These are phyloP conservation scores for Bombus waltoni DNA, from an alignment of 1,140 invertebrate genomes.

Conservation along the genomic window DNA sequence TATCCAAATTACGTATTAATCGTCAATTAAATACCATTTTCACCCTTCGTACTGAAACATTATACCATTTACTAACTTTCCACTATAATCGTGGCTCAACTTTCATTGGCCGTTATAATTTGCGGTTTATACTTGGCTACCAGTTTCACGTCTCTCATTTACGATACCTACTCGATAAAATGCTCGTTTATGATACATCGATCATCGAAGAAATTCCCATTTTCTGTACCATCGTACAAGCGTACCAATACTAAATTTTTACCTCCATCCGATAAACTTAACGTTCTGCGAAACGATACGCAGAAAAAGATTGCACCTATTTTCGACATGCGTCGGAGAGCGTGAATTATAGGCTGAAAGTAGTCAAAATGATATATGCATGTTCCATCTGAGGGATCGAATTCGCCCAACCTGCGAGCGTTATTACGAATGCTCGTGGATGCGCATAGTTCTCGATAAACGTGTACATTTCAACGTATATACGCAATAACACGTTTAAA, in stretches of 20 bases:
- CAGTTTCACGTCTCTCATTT: neutral
- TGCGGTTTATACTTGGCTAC: neutral
- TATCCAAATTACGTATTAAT: neutral
- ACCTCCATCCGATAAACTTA: neutral
- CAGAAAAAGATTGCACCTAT: neutral
- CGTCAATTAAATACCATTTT: neutral
- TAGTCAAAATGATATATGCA: neutral
- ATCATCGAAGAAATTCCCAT: neutral
- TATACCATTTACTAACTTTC: neutral
- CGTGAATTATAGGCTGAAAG: slow-evolving; percentile 15
- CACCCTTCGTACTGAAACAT: neutral
- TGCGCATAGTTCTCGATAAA: neutral
- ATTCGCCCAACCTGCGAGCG: neutral
- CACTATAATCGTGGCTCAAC: neutral
- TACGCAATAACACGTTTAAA: neutral
- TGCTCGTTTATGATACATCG: no score
- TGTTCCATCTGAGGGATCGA: neutral
- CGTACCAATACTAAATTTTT: neutral
- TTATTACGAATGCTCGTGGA: neutral
- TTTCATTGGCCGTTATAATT: neutral
- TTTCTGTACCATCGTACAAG: neutral
- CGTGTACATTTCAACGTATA: neutral
- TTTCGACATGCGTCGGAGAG: neutral
- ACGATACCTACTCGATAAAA: no score
- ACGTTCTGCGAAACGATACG: neutral